phyloP scores from a whole-genome alignment of 2,888 invertebrate species.

The Nemotelus pantherinus region DNA sequence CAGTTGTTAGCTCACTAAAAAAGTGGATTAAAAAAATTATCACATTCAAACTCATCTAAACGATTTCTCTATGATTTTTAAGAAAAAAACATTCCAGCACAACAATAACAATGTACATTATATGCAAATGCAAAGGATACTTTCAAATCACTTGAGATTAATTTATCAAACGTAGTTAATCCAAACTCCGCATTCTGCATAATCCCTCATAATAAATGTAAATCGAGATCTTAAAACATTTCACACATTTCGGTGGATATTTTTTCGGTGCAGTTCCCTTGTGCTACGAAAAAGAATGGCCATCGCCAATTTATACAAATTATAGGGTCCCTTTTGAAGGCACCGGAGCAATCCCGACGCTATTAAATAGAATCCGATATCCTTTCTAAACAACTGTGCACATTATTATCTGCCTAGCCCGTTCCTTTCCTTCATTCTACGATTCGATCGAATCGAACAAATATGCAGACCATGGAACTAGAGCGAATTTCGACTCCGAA shows the following conservation, averaged over 20 bases:
- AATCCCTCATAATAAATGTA: too few species aligned
- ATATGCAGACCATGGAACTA: background rate
- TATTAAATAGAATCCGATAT: conserved; percentile 48
- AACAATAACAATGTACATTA: too few species aligned
- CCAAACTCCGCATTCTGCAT: background rate
- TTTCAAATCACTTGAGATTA: conserved; percentile 18
- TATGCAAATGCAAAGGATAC: background rate
- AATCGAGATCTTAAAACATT: too few species aligned
- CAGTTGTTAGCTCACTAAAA: too few species aligned
- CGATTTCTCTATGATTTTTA: too few species aligned
- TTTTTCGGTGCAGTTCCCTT: background rate
- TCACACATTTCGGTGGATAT: too few species aligned
- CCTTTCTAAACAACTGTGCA: conserved; percentile 35
- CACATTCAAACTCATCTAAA: too few species aligned
- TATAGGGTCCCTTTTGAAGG: conserved; percentile 48
- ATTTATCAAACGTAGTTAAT: conserved; percentile 35
- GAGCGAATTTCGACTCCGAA: background rate
- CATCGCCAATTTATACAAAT: conserved; percentile 49
- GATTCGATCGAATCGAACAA: conserved; percentile 18
- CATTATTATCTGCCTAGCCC: conserved; percentile 24
- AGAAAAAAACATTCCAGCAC: too few species aligned
- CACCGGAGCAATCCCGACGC: conserved; percentile 45
- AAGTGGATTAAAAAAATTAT: too few species aligned
- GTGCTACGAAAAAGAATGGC: conserved; percentile 41
- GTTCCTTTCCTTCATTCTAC: conserved; percentile 19